phyloP scores from a whole-genome alignment of 2,797 vertebrate species.

The Bovichtus diacanthus region DNA sequence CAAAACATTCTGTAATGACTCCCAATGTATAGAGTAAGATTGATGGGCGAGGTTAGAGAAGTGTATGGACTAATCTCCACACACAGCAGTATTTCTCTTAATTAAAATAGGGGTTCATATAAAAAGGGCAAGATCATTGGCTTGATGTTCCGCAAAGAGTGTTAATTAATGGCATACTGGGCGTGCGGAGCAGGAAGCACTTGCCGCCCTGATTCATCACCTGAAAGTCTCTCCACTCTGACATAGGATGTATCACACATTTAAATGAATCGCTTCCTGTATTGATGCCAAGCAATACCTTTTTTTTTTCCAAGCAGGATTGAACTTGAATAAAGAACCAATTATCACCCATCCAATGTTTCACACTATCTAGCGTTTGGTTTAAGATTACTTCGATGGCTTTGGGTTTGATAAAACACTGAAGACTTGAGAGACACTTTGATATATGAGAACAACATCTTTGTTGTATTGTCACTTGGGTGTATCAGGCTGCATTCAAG shows the following conservation, averaged over 20 bases:
- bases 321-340: neutral
- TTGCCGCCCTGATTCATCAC: conserved; percentile 49
- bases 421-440: neutral
- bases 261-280: neutral
- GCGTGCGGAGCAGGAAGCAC: conserved; percentile 4
- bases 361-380: neutral
- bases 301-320: neutral
- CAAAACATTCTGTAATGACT: conserved; percentile 51
- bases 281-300: neutral
- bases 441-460: neutral
- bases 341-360: neutral
- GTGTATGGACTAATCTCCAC: conserved; percentile 50
- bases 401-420: neutral
- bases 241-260: conserved; percentile 32
- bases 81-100: conserved; percentile 51
- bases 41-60: conserved; percentile 55
- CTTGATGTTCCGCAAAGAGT: conserved; percentile 35
- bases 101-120: conserved; percentile 54
- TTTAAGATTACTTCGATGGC: neutral
- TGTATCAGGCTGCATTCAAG: neutral
- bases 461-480: neutral
- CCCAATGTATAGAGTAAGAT: conserved; percentile 41
- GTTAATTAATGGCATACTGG: conserved; percentile 57
- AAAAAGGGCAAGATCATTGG: conserved; percentile 48
- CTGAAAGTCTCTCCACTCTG: conserved; percentile 18